Evolutionary conservation across 2,113 vertebrate species (phyloP).

Genomic region (Pituophis catenifer): DNA sequence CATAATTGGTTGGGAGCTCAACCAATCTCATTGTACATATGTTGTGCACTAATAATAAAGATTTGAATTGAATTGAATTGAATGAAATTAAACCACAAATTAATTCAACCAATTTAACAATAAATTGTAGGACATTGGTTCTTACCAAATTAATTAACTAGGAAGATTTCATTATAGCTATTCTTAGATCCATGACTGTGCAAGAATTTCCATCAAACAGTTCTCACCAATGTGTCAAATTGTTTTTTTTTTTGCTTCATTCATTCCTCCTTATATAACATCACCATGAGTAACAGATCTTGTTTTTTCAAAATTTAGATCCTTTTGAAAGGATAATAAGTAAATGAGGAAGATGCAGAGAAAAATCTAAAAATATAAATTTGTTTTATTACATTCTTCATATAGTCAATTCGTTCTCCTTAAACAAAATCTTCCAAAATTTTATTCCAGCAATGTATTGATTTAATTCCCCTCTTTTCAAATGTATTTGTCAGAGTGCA

Average conservation of each 20-base stretch:
- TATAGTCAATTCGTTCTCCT: neutral
- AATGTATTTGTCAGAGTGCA: neutral
- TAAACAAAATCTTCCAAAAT: neutral
- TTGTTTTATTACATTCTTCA: neutral
- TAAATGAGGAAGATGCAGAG: neutral
- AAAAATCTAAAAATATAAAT: neutral
- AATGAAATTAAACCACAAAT: conserved; percentile 18
- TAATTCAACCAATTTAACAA: neutral
- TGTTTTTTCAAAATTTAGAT: neutral
- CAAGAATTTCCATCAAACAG: neutral
- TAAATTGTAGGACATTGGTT: conserved; percentile 29
- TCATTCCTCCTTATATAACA: neutral
- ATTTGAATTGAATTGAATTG: no score
- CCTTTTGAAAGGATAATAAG: neutral
- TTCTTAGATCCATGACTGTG: neutral
- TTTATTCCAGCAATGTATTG: neutral
- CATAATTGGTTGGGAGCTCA: neutral
- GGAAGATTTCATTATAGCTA: neutral
- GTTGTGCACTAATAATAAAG: no score
- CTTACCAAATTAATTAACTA: conserved; percentile 35
- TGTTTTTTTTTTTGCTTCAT: neutral
- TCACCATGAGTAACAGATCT: neutral
- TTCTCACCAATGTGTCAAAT: neutral
- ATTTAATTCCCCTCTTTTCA: neutral
- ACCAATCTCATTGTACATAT: no score